Percentiles rank a stretch among this genome's conserved stretches.
These are phyloP conservation scores for Euthynnus affinis DNA, from an alignment of 2,797 vertebrate species.

Conservation along the genomic window DNA sequence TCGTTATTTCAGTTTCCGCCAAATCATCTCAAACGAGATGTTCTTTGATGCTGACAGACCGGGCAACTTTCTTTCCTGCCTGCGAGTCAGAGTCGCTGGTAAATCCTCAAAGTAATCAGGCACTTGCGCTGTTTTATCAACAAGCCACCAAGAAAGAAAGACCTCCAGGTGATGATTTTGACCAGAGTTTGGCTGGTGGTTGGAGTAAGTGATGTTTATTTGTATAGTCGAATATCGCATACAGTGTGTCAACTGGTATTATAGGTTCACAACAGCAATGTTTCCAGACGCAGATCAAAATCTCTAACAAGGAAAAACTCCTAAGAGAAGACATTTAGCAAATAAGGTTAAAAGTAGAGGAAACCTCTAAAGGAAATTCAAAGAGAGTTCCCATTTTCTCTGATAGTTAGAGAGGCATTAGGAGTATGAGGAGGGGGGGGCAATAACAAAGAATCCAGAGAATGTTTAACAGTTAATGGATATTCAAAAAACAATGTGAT, in stretches of 20 bases:
- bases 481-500: slow-evolving; percentile 3
- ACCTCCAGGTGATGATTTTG: slow-evolving; percentile 54
- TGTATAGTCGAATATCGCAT: slow-evolving; percentile 32
- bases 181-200: slow-evolving; percentile 38
- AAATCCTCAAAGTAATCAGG: slow-evolving; percentile 45
- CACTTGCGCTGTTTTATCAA: slow-evolving; percentile 49
- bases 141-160: slow-evolving; percentile 42
- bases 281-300: slow-evolving; percentile 18
- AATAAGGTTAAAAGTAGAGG: neutral
- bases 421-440: neutral
- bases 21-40: slow-evolving; percentile 57
- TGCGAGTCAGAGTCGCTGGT: slow-evolving; percentile 38
- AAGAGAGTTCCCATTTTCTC: neutral
- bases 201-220: slow-evolving; percentile 49
- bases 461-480: neutral
- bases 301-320: neutral
- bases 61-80: slow-evolving; percentile 46
- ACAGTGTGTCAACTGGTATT: slow-evolving; percentile 19
- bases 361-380: slow-evolving; percentile 7
- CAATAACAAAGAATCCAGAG: neutral
- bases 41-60: slow-evolving; percentile 45
- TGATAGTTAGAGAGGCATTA: neutral
- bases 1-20: slow-evolving; percentile 66
- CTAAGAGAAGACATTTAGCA: neutral
- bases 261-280: slow-evolving; percentile 6